Percentiles rank a stretch among this genome's conserved stretches.
phyloP scores from a whole-genome alignment of 2,113 vertebrate genomes.

The Coptodon rendalli region DNA sequence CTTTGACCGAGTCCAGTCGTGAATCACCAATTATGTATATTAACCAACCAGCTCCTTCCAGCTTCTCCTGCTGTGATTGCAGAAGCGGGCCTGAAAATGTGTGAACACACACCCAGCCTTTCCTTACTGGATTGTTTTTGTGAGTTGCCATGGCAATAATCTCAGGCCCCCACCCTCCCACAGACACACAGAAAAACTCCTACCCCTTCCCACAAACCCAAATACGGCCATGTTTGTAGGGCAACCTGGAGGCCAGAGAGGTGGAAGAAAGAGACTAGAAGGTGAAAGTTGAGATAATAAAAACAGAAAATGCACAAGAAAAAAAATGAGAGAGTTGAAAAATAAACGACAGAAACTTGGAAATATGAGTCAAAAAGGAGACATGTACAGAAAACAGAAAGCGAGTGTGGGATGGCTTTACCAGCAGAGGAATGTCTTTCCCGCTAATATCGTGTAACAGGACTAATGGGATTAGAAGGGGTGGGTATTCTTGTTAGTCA shows the following conservation, averaged over 20 bases:
- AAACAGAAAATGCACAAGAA: background rate
- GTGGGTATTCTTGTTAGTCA: constrained; percentile 29
- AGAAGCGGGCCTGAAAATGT: constrained; percentile 4
- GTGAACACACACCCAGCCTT: constrained; percentile 12
- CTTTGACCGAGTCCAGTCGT: constrained; percentile 3
- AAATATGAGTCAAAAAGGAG: background rate
- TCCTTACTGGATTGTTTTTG: constrained; percentile 34
- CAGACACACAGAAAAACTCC: background rate
- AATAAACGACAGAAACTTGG: background rate
- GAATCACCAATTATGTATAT: constrained; percentile 18
- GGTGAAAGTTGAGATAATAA: background rate
- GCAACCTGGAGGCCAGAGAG: constrained; percentile 11
- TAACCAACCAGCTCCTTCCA: background rate
- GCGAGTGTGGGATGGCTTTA: constrained; percentile 30
- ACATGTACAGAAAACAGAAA: background rate
- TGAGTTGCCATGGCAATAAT: constrained; percentile 57
- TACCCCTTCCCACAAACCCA: constrained; percentile 44
- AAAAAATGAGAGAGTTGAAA: background rate
- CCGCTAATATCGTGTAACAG: constrained; percentile 43
- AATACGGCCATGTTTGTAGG: constrained; percentile 59
- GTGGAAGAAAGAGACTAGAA: background rate
- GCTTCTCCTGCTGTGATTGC: background rate
- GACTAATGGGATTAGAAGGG: constrained; percentile 31
- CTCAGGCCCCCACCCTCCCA: background rate
- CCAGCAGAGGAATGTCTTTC: constrained; percentile 48